A percentile compares a stretch with the other conserved stretches of the same genome.
Conservation (phyloP, 2,888 invertebrate species). For the Stenolophus ochropezus region DNA sequence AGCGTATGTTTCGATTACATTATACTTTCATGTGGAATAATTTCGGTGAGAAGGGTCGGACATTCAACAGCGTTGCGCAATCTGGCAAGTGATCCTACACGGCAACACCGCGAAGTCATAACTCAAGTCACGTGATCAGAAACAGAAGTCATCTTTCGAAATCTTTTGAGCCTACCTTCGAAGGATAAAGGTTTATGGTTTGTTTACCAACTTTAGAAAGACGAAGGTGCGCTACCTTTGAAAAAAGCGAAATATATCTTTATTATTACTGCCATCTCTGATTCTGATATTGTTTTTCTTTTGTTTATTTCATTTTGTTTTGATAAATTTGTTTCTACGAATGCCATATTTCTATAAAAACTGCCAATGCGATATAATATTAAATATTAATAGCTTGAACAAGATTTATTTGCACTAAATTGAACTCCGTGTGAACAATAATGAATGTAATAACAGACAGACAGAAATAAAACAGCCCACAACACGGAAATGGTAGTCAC, state of each 20-base stretch:
- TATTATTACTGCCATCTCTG: slow-evolving; percentile 32
- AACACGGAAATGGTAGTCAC: no score
- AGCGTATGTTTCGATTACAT: slow-evolving; percentile 36
- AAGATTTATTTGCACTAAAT: background rate
- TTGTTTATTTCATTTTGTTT: background rate
- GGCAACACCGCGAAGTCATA: slow-evolving; percentile 28
- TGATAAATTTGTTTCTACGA: slow-evolving; percentile 1
- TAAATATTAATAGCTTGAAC: background rate
- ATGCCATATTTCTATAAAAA: background rate
- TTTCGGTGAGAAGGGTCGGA: slow-evolving; percentile 47
- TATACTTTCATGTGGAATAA: slow-evolving; percentile 50
- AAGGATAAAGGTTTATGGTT: slow-evolving; percentile 39
- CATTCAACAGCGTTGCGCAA: slow-evolving; percentile 38
- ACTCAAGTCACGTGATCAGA: slow-evolving; percentile 43
- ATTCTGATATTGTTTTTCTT: background rate
- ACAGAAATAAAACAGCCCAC: no score
- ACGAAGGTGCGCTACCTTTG: background rate
- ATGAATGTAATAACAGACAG: no score
- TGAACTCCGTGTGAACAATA: no score
- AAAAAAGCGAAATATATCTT: slow-evolving; percentile 15
- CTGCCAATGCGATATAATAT: background rate
- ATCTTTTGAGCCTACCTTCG: slow-evolving; percentile 40
- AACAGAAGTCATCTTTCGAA: slow-evolving; percentile 43
- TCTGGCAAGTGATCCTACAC: slow-evolving; percentile 5
- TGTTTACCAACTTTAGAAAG: slow-evolving; percentile 26